phyloP scores from a whole-genome alignment of 2,113 vertebrate genomes.

The Anhinga anhinga region DNA sequence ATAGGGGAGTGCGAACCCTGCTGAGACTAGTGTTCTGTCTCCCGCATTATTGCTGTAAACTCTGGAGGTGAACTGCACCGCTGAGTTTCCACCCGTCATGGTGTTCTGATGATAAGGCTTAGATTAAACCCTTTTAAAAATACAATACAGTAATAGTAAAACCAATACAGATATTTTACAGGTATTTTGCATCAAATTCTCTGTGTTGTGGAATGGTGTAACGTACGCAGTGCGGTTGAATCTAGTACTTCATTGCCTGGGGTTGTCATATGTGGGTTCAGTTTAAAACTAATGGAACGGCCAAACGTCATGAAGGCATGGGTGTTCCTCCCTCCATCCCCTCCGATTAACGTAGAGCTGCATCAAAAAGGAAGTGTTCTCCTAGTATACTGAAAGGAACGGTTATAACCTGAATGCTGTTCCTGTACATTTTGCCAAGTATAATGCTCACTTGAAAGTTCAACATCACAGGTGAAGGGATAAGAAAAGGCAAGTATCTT shows the following conservation, averaged over 20 bases:
- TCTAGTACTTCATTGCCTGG: background rate
- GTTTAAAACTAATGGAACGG: background rate
- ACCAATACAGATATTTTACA: background rate
- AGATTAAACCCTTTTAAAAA: background rate
- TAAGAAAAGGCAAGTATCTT: background rate
- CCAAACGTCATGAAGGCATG: background rate
- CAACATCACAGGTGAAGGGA: background rate
- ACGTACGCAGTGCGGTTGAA: background rate
- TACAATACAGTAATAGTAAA: background rate
- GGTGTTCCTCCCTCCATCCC: background rate
- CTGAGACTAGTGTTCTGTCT: background rate
- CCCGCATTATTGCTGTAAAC: background rate
- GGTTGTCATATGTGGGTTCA: background rate
- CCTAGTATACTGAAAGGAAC: background rate
- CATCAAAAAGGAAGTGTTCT: background rate
- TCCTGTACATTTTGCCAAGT: background rate
- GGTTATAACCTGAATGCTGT: background rate
- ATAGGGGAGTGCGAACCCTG: background rate
- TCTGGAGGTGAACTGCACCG: background rate
- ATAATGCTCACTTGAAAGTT: background rate
- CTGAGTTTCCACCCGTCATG: background rate
- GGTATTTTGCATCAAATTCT: background rate
- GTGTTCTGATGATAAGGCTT: background rate
- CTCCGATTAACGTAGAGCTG: background rate
- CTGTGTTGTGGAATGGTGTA: background rate